Base-by-base conservation (phyloP, 2,888 invertebrate species). In the Acronicta aceris region DNA sequence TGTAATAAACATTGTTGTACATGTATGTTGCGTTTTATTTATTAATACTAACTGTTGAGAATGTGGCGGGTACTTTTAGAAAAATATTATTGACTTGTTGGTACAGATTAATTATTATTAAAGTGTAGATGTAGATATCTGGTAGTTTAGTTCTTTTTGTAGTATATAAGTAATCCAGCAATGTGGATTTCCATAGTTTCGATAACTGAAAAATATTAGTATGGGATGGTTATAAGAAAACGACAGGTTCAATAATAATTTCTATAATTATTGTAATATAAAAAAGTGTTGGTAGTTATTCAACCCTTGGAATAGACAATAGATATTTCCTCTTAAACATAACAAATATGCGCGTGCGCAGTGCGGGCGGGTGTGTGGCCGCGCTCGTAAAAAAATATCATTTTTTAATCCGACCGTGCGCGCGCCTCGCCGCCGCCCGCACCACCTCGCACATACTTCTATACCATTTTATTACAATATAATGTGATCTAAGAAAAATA, bases 221-320 rank as follows among this genome's bases (percentile, higher is more conserved):
- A 38, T 38, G 38, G 51, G 36, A 30, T 30, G 30, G 33, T 33
- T 40, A 10, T 46, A 85, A 86, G 65, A 87, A 83, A 91, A 91
- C 87, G 75, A 85, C 79, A 69, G 50, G 61, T 84, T 95, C 95
- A 95, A 95, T 95, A 95, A 95, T 95, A 95, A 95, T 95, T 94
- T 95, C 95, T 95, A 95, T 95, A 95, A 95, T 95, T 95, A 95
- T 95, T 93, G 94, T 95, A 94, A 94, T 95, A 95, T 95, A 95
- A 95, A 95, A 95, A 95, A 95, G 95, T 95, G 94, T 94, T 89
- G 93, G 91, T 94, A 92, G 90, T 93, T 93, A 78, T 78, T 78
- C 78, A 92, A 93, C 94, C 94, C 91, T 91, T 92, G 94, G 94
- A 94, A 94, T 94, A 94, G 94, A 94, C 92, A 94, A 93, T 94